Base-by-base conservation (phyloP, 2,888 invertebrate genomes). In the Stegophylla sp. region DNA sequence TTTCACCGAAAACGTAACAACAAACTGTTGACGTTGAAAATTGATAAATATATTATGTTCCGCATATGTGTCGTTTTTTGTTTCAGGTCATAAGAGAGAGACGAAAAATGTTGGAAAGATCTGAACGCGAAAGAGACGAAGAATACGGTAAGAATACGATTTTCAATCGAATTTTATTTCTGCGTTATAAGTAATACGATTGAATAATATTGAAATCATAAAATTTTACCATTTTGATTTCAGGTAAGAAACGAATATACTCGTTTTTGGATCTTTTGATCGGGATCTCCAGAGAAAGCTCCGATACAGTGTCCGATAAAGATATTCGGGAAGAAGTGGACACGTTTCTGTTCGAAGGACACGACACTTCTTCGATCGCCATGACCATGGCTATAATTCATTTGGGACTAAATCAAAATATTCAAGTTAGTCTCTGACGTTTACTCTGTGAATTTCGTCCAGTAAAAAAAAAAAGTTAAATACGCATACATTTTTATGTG, bases 331-430 rank as follows among this genome's bases (percentile, higher is more conserved):
- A 84, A 79, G 84, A 84, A 82, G 84, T 84, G 2, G 84, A 84
- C 26, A 84, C 84, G 17, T 84, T 84, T 45, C 83, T 84, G 82
- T 84, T 84, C 61, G 84, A 83, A 56, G 89, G 89, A 1, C 89
- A 89, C 84, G 89, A 89, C 84, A 90, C 89, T 12, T 89, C 89
- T 1, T 87, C 89, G 0, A 87, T 88, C 43, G 88, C 87, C 10
- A 63, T 83, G 45, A 5, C 86, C 87, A 89, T 89, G 88, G 86
- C 87, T 5, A 83, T 88, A 15, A 88, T 88, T 83, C 85, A 89
- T 77, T 85, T 90, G 48, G 89, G 88, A 2, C 84, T 86, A 34
- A 84, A 89, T 84, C 87, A 86, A 0, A 86, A 88, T 5, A 86
- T 88, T 26, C 89, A 83, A 69, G 83, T 83, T 73, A 26, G 17